phyloP scores from a whole-genome alignment of 35 echinoderm and acorn worm genomes.

The Anneissia japonica region DNA sequence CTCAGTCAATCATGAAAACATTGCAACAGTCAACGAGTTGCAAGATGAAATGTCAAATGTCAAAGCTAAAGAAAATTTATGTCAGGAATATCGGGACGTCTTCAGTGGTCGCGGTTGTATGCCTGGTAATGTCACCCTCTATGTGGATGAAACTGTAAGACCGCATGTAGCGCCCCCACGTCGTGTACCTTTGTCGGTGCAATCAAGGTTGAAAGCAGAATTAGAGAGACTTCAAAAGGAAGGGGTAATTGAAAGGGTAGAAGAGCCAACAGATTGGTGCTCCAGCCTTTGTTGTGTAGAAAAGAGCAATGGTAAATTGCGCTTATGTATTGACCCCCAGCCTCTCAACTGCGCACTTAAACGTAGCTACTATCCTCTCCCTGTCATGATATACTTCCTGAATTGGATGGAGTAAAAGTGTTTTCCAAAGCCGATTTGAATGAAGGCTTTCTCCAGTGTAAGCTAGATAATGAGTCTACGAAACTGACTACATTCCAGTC shows the following conservation, averaged over 20 bases:
- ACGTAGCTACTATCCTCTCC: background rate
- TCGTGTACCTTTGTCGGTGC: conserved; percentile 9
- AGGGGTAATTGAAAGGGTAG: conserved; percentile 36
- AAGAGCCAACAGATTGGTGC: background rate
- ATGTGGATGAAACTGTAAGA: conserved; percentile 15
- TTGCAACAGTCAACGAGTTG: background rate
- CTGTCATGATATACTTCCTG: background rate
- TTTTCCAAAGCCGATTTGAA: background rate
- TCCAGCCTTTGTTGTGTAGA: background rate
- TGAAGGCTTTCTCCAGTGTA: background rate
- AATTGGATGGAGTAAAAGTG: background rate
- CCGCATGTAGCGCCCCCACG: conserved; percentile 21
- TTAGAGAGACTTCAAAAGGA: conserved; percentile 18
- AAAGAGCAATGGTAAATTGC: conserved; percentile 36
- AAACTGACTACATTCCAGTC: conserved; percentile 15
- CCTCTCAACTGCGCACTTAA: conserved; percentile 24
- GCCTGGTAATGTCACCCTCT: conserved; percentile 22
- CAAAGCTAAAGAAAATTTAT: background rate
- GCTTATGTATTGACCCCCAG: conserved; percentile 52
- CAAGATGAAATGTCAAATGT: background rate
- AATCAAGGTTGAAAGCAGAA: conserved; percentile 27
- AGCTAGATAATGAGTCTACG: background rate
- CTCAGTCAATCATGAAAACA: conserved; percentile 31
- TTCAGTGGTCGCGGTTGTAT: conserved; percentile 44
- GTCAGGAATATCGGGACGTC: conserved; percentile 14